Conservation (phyloP, 2,797 vertebrate genomes). For the Crypturellus tataupa region DNA sequence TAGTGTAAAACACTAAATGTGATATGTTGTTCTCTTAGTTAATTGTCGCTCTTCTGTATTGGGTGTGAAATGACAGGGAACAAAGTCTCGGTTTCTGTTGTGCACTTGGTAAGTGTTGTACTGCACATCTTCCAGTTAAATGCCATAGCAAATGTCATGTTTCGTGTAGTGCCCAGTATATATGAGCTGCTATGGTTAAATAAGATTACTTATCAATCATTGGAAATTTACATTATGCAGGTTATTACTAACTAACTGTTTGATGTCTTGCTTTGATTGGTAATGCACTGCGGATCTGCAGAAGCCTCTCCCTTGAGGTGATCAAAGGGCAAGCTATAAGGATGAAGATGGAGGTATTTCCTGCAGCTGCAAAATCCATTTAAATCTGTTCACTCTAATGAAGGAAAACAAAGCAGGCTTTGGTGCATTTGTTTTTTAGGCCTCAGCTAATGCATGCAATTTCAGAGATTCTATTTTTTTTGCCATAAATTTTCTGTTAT, state of each 20-base stretch:
- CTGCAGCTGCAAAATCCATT: constrained; percentile 43
- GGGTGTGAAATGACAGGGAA: not conserved
- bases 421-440: constrained; percentile 13
- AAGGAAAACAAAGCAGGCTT: not conserved
- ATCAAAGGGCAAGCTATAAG: constrained; percentile 22
- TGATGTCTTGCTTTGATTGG: constrained; percentile 2
- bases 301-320: constrained; percentile 16
- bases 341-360: constrained; percentile 50
- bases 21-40: not conserved
- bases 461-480: not conserved
- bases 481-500: not conserved
- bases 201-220: not conserved
- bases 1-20: not conserved
- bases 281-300: constrained; percentile 24
- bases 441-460: not conserved
- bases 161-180: not conserved
- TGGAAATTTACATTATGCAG: not conserved
- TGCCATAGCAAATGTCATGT: constrained; percentile 31
- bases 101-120: not conserved
- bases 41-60: not conserved
- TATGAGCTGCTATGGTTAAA: not conserved
- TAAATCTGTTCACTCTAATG: not conserved
- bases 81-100: constrained; percentile 30
- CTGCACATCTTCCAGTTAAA: not conserved
- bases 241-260: not conserved